Conservation (phyloP, 1,140 invertebrate genomes). For the Lucilia cuprina region DNA sequence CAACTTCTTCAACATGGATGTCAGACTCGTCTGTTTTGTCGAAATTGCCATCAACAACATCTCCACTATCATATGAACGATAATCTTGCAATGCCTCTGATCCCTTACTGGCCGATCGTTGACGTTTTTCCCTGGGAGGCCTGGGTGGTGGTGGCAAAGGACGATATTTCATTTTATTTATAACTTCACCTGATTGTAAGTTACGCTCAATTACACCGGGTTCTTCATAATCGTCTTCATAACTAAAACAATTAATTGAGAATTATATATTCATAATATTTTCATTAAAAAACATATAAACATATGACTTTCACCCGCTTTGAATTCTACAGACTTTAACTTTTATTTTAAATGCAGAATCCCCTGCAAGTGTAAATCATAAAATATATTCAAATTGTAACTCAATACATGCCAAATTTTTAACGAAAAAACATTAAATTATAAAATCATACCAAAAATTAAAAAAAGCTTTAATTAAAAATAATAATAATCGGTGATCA, state of each 20-base stretch:
- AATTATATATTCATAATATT: not conserved
- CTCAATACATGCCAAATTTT: not conserved
- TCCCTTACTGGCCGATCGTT: constrained; percentile 55
- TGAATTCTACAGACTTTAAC: too few relatives aligned
- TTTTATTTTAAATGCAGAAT: not conserved
- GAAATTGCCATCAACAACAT: constrained; percentile 51
- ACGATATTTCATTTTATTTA: constrained; percentile 80
- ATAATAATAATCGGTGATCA: not conserved
- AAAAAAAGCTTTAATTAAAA: constrained; percentile 31
- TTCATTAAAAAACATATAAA: too few relatives aligned
- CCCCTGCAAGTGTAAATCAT: not conserved
- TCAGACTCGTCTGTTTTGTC: constrained; percentile 13
- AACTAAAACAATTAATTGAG: constrained; percentile 16
- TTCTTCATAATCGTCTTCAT: constrained; percentile 58
- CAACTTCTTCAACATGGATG: constrained; percentile 65
- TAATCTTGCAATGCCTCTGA: constrained; percentile 39
- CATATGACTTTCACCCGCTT: too few relatives aligned
- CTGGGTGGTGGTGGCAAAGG: constrained; percentile 82
- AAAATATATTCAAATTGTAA: not conserved
- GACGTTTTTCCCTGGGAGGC: constrained; percentile 71
- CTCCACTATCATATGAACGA: constrained; percentile 37
- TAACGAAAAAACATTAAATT: constrained; percentile 9
- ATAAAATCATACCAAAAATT: not conserved
- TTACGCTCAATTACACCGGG: constrained; percentile 63
- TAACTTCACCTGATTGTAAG: constrained; percentile 73